A percentile compares a stretch with the other conserved stretches of the same genome.
phyloP scores from a whole-genome alignment of 1,140 invertebrate genomes.

The Adelges cooleyi region DNA sequence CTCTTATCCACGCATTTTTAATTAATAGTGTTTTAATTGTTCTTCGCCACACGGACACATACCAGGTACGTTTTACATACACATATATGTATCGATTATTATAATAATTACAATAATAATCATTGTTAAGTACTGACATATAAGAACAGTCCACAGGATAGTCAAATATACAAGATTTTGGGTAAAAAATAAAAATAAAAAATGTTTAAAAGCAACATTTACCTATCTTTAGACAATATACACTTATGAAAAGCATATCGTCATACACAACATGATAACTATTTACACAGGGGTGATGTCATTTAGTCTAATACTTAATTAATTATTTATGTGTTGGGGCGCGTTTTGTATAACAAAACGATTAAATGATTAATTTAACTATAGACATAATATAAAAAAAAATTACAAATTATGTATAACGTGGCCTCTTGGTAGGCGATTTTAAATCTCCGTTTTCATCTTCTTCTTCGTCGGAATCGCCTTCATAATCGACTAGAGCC shows the following conservation, averaged over 20 bases:
- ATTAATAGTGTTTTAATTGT: conserved; percentile 10
- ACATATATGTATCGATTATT: not conserved
- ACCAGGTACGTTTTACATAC: not conserved
- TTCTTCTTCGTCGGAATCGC: conserved; percentile 86
- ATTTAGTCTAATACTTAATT: conserved; percentile 15
- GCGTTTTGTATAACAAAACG: conserved; percentile 23
- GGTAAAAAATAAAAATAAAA: conserved; percentile 19
- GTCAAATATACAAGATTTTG: conserved; percentile 16
- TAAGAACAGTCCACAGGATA: conserved; percentile 1
- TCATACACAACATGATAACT: not conserved
- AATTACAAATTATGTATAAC: conserved; percentile 29
- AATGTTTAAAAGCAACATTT: conserved; percentile 19
- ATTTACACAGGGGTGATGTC: conserved; percentile 22
- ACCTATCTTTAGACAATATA: conserved; percentile 8
- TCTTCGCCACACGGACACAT: not conserved
- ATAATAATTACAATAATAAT: conserved; percentile 5
- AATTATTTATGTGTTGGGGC: conserved; percentile 3
- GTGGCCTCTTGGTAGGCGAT: conserved; percentile 26
- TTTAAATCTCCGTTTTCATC: conserved; percentile 39
- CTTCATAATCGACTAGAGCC: conserved; percentile 92
- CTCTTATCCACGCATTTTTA: not conserved
- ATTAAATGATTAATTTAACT: conserved; percentile 11
- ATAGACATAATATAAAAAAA: conserved; percentile 4
- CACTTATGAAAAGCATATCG: conserved; percentile 13
- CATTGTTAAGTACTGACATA: conserved; percentile 21